phyloP scores from a whole-genome alignment of 2,888 invertebrate species.

The Brassicogethes aeneus region DNA sequence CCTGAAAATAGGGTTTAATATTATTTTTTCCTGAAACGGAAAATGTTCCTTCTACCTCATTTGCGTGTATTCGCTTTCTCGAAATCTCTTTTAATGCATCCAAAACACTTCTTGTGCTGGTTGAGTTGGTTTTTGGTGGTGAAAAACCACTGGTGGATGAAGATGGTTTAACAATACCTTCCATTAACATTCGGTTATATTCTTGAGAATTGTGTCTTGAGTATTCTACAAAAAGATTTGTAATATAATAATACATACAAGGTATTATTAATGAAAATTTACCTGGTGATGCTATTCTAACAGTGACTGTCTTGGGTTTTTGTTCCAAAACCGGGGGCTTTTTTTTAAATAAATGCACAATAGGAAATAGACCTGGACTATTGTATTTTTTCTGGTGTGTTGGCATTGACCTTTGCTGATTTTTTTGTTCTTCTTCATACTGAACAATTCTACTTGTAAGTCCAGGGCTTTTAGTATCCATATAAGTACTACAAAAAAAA shows the following conservation, averaged over 20 bases:
- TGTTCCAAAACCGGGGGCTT: constrained; percentile 34
- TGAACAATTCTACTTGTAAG: constrained; percentile 43
- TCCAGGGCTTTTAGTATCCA: constrained; percentile 46
- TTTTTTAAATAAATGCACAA: constrained; percentile 43
- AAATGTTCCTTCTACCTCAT: constrained; percentile 31
- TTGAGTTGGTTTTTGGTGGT: constrained; percentile 22
- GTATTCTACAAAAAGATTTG: constrained; percentile 17
- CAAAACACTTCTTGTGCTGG: constrained; percentile 43
- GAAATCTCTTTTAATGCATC: constrained; percentile 50
- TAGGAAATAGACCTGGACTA: constrained; percentile 42
- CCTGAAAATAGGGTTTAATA: too few species aligned
- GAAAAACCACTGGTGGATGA: constrained; percentile 5
- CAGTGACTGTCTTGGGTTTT: constrained; percentile 29
- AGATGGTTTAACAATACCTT: constrained; percentile 20
- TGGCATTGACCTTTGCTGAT: constrained; percentile 17
- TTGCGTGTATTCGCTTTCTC: constrained; percentile 46
- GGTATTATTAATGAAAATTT: too few species aligned
- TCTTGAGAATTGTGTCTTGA: constrained; percentile 21
- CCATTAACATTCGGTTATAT: constrained; percentile 23
- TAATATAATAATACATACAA: background rate
- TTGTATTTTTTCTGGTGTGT: constrained; percentile 39
- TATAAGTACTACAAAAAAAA: constrained; percentile 32
- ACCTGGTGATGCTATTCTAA: constrained; percentile 32
- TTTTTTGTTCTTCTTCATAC: constrained; percentile 38
- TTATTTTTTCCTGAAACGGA: too few species aligned